phyloP scores from a whole-genome alignment of 2,797 vertebrate species.

The Hyperoplus lanceolatus region DNA sequence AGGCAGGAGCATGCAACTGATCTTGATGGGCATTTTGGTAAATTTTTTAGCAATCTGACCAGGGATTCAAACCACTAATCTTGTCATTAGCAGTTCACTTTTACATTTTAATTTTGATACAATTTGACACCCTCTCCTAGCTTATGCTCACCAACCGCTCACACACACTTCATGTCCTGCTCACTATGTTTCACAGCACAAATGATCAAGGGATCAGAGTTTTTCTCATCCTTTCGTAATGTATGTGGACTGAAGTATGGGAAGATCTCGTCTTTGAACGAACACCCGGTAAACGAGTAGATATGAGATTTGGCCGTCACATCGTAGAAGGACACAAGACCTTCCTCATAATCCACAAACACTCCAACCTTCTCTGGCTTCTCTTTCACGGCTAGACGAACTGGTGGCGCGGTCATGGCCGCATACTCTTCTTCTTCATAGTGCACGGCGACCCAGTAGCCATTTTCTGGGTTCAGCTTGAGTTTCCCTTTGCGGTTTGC shows the following conservation, averaged over 20 bases:
- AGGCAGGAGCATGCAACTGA: too few relatives aligned
- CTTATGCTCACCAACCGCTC: not conserved
- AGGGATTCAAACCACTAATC: too few relatives aligned
- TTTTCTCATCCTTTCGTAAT: constrained; percentile 28
- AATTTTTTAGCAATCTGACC: too few relatives aligned
- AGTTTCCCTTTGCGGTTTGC: constrained; percentile 57
- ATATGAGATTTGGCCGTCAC: constrained; percentile 53
- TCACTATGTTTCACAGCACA: constrained; percentile 6
- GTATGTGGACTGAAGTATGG: constrained; percentile 75
- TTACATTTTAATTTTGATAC: too few relatives aligned
- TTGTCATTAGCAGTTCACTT: too few relatives aligned
- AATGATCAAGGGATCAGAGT: constrained; percentile 64
- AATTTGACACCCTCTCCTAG: too few relatives aligned
- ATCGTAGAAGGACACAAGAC: constrained; percentile 72
- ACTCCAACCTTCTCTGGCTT: constrained; percentile 68
- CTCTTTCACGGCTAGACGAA: constrained; percentile 5
- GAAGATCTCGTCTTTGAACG: constrained; percentile 48
- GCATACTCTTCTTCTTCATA: constrained; percentile 58
- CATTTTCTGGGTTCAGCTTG: constrained; percentile 44
- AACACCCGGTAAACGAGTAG: constrained; percentile 57
- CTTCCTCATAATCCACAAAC: constrained; percentile 68
- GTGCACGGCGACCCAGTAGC: constrained; percentile 69
- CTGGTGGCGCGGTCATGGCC: constrained; percentile 31
- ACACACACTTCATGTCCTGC: not conserved
- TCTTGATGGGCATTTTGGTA: too few relatives aligned